A percentile compares a stretch with the other conserved stretches of the same genome.
phyloP scores from a whole-genome alignment of 1,140 invertebrate species.

The Hycleus phaleratus region DNA sequence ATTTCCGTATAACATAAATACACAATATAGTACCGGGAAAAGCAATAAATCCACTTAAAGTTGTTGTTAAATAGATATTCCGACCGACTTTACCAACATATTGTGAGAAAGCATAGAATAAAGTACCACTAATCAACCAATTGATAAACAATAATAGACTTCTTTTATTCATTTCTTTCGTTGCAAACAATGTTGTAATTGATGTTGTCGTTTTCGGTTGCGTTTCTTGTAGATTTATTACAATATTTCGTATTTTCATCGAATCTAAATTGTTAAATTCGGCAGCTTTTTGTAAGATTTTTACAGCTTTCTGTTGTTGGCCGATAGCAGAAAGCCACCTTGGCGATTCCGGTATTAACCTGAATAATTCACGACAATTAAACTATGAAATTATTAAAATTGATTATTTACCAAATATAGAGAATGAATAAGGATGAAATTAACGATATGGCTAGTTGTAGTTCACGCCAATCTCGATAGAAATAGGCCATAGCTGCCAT shows the following conservation, averaged over 20 bases:
- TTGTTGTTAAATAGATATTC: constrained; percentile 63
- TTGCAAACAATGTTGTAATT: constrained; percentile 58
- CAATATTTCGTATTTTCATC: constrained; percentile 30
- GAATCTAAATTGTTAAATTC: constrained; percentile 34
- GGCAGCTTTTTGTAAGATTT: constrained; percentile 59
- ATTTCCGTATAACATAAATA: constrained; percentile 52
- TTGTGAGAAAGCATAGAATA: constrained; percentile 65
- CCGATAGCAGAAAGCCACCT: constrained; percentile 69
- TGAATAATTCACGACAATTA: constrained; percentile 38
- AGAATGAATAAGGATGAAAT: constrained; percentile 59
- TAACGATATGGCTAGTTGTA: constrained; percentile 64
- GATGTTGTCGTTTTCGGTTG: constrained; percentile 41
- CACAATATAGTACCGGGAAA: constrained; percentile 61
- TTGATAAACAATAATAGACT: constrained; percentile 59
- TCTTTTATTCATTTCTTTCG: constrained; percentile 59
- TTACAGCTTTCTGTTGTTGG: constrained; percentile 55
- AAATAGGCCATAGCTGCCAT: constrained; percentile 55
- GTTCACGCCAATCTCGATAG: constrained; percentile 60
- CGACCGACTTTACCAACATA: constrained; percentile 61
- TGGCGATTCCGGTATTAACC: constrained; percentile 70
- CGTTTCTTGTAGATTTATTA: constrained; percentile 12
- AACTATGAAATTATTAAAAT: neutral
- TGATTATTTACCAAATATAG: constrained; percentile 53
- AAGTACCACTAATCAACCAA: constrained; percentile 58
- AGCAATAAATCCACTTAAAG: constrained; percentile 53